These are phyloP conservation scores for Argyrosomus japonicus DNA, from an alignment of 2,113 vertebrate genomes.

Conservation along the genomic window DNA sequence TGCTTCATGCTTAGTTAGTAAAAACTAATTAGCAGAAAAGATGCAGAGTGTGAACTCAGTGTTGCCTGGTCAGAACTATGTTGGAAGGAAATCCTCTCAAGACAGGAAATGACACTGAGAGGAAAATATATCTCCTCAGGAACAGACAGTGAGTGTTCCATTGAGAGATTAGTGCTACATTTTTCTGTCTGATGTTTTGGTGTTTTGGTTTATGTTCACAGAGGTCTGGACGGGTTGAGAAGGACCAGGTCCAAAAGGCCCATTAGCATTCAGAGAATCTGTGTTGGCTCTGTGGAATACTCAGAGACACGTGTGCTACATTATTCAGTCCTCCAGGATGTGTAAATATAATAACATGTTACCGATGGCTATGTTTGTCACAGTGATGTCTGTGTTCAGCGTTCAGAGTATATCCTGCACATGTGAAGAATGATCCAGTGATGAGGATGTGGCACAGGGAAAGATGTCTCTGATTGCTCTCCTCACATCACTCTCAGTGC, in stretches of 20 bases:
- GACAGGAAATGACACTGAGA: not conserved
- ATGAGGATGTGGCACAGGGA: not conserved
- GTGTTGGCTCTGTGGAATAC: not conserved
- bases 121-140: not conserved
- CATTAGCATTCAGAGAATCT: not conserved
- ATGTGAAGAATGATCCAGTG: not conserved
- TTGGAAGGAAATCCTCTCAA: not conserved
- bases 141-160: not conserved
- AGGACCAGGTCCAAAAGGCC: not conserved
- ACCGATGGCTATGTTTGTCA: not conserved
- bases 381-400: not conserved
- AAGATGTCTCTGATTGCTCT: not conserved
- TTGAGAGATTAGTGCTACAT: not conserved
- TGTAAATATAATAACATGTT: slow-evolving; percentile 5
- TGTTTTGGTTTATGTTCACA: not conserved
- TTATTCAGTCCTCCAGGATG: not conserved
- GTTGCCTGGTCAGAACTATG: not conserved
- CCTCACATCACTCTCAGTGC: not conserved
- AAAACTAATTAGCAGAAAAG: not conserved
- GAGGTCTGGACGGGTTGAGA: not conserved
- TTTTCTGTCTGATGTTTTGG: slow-evolving; percentile 1
- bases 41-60: not conserved
- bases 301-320: not conserved
- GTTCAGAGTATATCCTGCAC: not conserved
- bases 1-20: too few species aligned